Base-by-base conservation (phyloP, 2,113 vertebrate species). In the Cairina moschata region DNA sequence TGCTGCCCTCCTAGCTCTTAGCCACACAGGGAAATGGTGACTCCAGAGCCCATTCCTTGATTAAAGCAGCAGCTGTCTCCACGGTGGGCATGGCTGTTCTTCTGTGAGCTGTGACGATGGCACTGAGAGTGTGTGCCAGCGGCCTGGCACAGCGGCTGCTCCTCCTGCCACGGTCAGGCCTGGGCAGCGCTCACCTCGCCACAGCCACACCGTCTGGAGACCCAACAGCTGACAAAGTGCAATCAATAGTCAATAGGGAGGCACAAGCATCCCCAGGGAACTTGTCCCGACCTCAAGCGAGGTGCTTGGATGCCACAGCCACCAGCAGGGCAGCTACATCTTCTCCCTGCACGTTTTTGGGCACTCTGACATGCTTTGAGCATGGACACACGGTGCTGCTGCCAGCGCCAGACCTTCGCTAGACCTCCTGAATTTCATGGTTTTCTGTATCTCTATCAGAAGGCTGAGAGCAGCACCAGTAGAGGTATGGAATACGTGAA, bases 371-470 rank as follows among this genome's bases (percentile, higher is more conserved):
- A 5, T 38, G n/a, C 20, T 58, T 1, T 8, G 50, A 25, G 55
- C 2, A 23, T 0, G 2, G 56, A 48, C 13, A 28, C 62, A 7
- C 6, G 11, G 55, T 14, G 13, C 22, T 23, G 2, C 55, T 29
- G 14, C 44, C 44, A 65, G 56, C 46, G 6, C 46, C 46, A 48
- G 46, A 22, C 46, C 46, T 22, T 21, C 10, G 3, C 46, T 21
- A 48, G 46, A 48, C 46, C 46, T 48, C 44, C 28, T 66, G 23
- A 9, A 54, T 48, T 42, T 65, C 54, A 26, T 8, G 15, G 29
- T 5, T 77, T 73, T 86, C 77, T 6, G 0, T 0, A 25, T 44
- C 52, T 85, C 81, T 21, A 17, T 3, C 2, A 20, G 32, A 59
- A 78, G 48, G 40, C 32, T 52, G 28, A 34, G 11, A 31, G 55